Evolutionary conservation across 2,888 invertebrate genomes (phyloP).

Genomic region (Tachina lurida): DNA sequence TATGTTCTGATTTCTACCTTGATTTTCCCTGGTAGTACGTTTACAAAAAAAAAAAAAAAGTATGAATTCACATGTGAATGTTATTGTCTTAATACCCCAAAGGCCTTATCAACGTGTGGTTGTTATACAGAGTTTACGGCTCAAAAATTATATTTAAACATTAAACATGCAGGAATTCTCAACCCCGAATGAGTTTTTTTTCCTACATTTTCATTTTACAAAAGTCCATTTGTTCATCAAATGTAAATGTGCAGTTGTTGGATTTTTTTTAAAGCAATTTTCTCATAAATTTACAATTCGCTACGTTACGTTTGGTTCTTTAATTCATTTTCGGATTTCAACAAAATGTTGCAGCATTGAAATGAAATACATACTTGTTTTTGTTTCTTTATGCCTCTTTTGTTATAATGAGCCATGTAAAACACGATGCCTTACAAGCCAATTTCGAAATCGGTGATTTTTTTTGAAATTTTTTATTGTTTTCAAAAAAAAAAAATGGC

Average conservation of each 20-base stretch:
- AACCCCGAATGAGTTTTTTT: slow-evolving; percentile 9
- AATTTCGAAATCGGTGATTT: slow-evolving; percentile 59
- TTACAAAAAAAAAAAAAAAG: slow-evolving; percentile 27
- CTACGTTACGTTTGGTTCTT: slow-evolving; percentile 71
- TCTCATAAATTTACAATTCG: slow-evolving; percentile 75
- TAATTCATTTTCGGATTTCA: slow-evolving; percentile 24
- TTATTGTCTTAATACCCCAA: slow-evolving; percentile 57
- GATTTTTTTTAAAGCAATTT: slow-evolving; percentile 57
- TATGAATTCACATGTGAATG: slow-evolving; percentile 38
- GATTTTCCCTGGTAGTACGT: slow-evolving; percentile 24
- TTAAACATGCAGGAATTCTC: slow-evolving; percentile 9
- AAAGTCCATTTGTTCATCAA: slow-evolving; percentile 59
- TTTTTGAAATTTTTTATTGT: slow-evolving; percentile 41
- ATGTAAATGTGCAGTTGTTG: slow-evolving; percentile 43
- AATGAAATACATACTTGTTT: slow-evolving; percentile 37
- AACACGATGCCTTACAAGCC: slow-evolving; percentile 69
- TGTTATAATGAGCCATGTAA: slow-evolving; percentile 64
- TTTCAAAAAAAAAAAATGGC: slow-evolving; percentile 9
- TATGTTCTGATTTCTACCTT: slow-evolving; percentile 54
- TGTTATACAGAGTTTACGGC: slow-evolving; percentile 53
- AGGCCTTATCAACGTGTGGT: slow-evolving; percentile 64
- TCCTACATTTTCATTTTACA: slow-evolving; percentile 2
- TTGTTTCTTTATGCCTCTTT: slow-evolving; percentile 23
- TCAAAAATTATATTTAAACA: slow-evolving; percentile 47
- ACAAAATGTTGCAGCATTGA: slow-evolving; percentile 53